Conservation (phyloP, 2,113 vertebrate species). For the Carollia perspicillata region DNA sequence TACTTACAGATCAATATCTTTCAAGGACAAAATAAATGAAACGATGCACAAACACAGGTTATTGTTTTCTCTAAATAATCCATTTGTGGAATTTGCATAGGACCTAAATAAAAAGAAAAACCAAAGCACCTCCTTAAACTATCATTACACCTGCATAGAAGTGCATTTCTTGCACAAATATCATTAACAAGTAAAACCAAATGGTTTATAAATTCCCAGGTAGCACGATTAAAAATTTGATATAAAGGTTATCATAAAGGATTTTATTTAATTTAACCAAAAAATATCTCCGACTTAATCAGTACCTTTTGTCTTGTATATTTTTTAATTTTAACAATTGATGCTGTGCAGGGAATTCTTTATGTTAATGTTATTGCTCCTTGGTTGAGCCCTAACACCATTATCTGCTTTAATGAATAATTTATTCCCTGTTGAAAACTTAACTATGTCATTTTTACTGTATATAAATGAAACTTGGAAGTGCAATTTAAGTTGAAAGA, state of each 20-base stretch:
- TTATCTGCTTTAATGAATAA: constrained; percentile 87
- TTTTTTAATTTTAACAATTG: constrained; percentile 86
- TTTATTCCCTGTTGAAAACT: constrained; percentile 84
- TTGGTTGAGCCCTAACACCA: constrained; percentile 79
- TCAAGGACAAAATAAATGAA: not conserved
- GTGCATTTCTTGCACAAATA: constrained; percentile 46
- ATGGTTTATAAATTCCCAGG: constrained; percentile 67
- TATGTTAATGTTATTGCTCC: constrained; percentile 86
- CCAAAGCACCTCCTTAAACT: not conserved
- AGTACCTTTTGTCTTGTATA: constrained; percentile 75
- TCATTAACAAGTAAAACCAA: constrained; percentile 78
- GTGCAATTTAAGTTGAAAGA: constrained; percentile 84
- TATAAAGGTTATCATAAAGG: constrained; percentile 75
- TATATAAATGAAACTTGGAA: constrained; percentile 85
- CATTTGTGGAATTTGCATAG: not conserved
- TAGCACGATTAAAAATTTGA: constrained; percentile 70
- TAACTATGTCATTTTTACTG: constrained; percentile 86
- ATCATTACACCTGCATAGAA: constrained; percentile 6
- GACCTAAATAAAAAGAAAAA: not conserved
- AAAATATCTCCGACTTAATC: constrained; percentile 64
- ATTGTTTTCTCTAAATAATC: not conserved
- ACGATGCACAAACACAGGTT: not conserved
- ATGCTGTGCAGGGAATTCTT: constrained; percentile 81
- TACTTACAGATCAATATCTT: constrained; percentile 35
- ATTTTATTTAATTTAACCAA: constrained; percentile 77